phyloP scores from a whole-genome alignment of 1,140 invertebrate species.

The Frieseomelitta varia region DNA sequence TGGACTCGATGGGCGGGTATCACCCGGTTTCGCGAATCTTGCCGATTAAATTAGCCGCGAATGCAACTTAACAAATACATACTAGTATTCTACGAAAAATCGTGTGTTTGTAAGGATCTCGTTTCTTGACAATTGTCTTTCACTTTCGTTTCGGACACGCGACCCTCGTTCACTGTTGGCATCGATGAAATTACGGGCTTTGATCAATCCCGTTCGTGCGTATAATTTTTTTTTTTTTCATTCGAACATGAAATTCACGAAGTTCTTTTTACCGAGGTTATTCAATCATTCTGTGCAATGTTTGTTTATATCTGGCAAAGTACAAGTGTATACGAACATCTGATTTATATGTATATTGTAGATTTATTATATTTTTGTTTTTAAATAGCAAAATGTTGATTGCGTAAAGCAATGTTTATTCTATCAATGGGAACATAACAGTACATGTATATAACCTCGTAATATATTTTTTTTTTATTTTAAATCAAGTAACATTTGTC shows the following conservation, averaged over 20 bases:
- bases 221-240: not conserved
- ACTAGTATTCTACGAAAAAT: not conserved
- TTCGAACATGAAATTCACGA: no score
- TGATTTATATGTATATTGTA: not conserved
- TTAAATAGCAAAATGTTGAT: not conserved
- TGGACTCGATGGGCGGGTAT: not conserved
- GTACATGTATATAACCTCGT: not conserved
- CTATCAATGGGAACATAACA: not conserved
- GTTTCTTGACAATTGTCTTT: not conserved
- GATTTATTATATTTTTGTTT: not conserved
- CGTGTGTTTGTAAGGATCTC: conserved; percentile 16
- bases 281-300: not conserved
- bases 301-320: not conserved
- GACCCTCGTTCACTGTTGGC: not conserved
- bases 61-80: not conserved
- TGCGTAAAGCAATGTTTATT: not conserved
- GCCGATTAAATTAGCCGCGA: not conserved
- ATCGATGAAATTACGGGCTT: not conserved
- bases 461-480: not conserved
- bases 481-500: not conserved
- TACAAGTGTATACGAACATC: not conserved
- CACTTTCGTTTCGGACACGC: not conserved
- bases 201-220: not conserved
- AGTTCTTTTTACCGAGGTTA: not conserved
- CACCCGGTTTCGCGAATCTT: not conserved